Evolutionary conservation across 30 jellyfish, hydroid and myxozoan species (phyloP), one percentile per base, ranked within the genome.

Genomic region (Morbakka virulenta): DNA sequence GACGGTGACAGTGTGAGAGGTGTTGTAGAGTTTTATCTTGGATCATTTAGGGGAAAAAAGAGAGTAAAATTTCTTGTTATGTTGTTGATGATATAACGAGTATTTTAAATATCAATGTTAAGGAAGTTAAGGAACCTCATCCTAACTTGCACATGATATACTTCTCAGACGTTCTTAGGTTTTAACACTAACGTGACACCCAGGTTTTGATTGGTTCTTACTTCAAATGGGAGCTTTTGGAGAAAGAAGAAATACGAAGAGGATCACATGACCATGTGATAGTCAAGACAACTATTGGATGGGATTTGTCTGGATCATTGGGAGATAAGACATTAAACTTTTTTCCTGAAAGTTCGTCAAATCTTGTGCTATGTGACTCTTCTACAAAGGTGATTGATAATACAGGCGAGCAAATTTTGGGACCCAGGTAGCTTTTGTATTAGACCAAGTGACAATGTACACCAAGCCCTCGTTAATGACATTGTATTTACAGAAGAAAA

Each of bases 41-140:
- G 13, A 17, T 25, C 79, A 41, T 36, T 72, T 47, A 49, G 53
- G 52, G 84, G 84, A 36, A 28, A 25, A 27, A 49, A 72, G 72
- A 72, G 28, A 25, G 84, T 68, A 47, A 57, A 32, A 48, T 67
- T 52, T 69, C 79, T 51, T 81, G 93, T 53, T 51, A 11, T 81
- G 85, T 69, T 24, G 91, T 80, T 2, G 91, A 80, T 24, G 24
- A 36, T 27, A 80, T 67, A 22, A 32, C 68, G 13, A 52, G 73
- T 49, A 69, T 69, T 35, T 22, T 64, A 0, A 81, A 69, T 81
- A 50, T 68, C 2, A 79, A 69, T 69, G 69, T 64, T 14, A 87
- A 73, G 32, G 26, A 51, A 33, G 93, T 68, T 12, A 81, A 81
- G 80, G 57, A 69, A 53, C 64, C 21, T 20, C 69, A 69, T 76